Conservation (phyloP, 2,113 vertebrate genomes). For the Pterocles orientalis region DNA sequence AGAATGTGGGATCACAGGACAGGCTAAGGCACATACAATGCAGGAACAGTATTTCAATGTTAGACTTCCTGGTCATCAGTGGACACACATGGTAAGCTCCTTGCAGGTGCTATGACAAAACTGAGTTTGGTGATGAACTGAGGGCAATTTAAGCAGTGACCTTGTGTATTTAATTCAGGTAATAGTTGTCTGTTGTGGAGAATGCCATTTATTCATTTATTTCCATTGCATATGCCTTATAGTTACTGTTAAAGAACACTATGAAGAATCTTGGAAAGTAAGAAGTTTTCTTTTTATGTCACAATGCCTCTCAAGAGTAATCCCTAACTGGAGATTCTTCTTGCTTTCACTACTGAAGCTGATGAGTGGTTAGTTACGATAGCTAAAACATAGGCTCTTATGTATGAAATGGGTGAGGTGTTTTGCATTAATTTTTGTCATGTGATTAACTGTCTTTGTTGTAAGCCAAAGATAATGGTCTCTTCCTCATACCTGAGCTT, state of each 20-base stretch:
- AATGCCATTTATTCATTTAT: neutral
- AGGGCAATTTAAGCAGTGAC: neutral
- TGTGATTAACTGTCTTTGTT: neutral
- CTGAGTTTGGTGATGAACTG: neutral
- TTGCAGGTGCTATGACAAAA: neutral
- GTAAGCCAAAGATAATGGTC: neutral
- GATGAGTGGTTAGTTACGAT: neutral
- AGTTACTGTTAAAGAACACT: neutral
- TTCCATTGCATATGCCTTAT: neutral
- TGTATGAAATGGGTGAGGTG: neutral
- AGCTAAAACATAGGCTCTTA: neutral
- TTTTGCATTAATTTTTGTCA: neutral
- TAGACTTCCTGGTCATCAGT: neutral
- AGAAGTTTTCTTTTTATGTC: neutral
- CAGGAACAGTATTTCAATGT: neutral
- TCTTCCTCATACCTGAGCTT: neutral
- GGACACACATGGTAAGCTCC: neutral
- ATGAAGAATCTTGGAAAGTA: neutral
- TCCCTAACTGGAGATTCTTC: neutral
- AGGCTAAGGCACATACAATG: neutral
- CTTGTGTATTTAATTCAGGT: neutral
- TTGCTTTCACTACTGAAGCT: neutral
- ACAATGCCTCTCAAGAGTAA: neutral
- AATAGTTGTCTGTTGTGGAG: neutral
- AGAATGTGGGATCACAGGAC: neutral